Evolutionary conservation across 2,888 invertebrate species (phyloP), one percentile per base, ranked within the genome.

Genomic region (Mesorhabditis spiculigera): DNA sequence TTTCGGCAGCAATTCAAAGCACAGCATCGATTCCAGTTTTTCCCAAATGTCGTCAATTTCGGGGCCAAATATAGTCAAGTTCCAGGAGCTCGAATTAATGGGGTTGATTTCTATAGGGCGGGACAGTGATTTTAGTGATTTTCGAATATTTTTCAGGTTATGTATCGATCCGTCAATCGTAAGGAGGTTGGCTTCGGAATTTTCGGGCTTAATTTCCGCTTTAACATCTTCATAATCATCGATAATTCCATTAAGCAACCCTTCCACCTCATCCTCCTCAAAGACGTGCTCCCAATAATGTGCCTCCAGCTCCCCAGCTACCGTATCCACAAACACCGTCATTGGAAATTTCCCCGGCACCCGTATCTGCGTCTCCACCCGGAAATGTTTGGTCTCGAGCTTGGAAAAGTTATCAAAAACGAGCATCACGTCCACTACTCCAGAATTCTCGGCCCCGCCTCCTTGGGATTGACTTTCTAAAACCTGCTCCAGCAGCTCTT

Each of bases 181-280:
- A 28, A 28, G 28, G 28, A 28, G 28, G 28, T 28, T 1, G 1
- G 28, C 28, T 28, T 28, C 28, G 28, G 28, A 28, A 28, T 28
- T 28, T 28, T 28, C 28, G 1, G 28, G 3, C 28, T 28, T 28
- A 28, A 28, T 28, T 28, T 28, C 28, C 28, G 28, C 28, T 91
- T 1, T 28, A 28, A 28, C 28, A 28, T 28, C 28, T 28, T 28
- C 28, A 28, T 28, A 28, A 28, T 28, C 3, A 28, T 28, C 28
- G 28, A 28, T 28, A 28, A 28, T 13, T 50, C 58, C n/a, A 2
- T 50, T n/a, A 50, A 50, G n/a, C 8, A 50, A 13, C 58, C n/a
- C 1, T 50, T n/a, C n/a, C 58, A 50, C 58, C n/a, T 50, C 58
- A 13, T 0, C n/a, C n/a, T 50, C 58, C 8, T n/a, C n/a, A 50